Base-by-base conservation (phyloP, 2,888 invertebrate species). In the Beris morrisii region DNA sequence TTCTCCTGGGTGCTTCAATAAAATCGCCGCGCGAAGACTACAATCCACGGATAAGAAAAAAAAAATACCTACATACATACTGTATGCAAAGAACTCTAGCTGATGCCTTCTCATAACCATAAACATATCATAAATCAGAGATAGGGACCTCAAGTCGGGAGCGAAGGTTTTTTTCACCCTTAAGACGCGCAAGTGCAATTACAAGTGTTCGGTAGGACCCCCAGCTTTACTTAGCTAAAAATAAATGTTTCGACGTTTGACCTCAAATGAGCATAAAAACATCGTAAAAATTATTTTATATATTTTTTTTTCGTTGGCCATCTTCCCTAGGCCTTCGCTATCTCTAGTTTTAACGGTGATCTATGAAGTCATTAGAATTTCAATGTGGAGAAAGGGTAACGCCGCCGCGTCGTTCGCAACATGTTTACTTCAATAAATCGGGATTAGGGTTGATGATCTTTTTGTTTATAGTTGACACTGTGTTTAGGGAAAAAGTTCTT, bases 111-210 rank as follows among this genome's bases (percentile, higher is more conserved):
- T 22, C 55, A 65, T 65, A 65, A 45, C 48, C 43, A 65, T 65
- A 65, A 65, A 65, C 56, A 65, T 65, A 32, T 48, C 55, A 65
- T 65, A 65, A 65, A 65, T 65, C 56, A 65, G 64, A 65, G 30
- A 65, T 65, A 55, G 64, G 56, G 64, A 65, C 64, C 64, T 56
- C 48, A 48, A 64, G 64, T 54, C 45, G 53, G 31, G 48, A 65
- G 38, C n/a, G 13, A 56, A 56, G 38, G 32, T 65, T 65, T 56
- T 48, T 22, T 32, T 31, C 38, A 46, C 46, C 48, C 56, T 48
- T 44, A 30, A 28, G 64, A 65, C 31, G 48, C 48, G 48, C 48
- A 45, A 50, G 31, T 32, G 15, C 13, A 30, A 22, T 44, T 65
- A 56, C 64, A 56, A 65, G 64, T 65, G 64, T 65, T 65, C 55